A percentile compares a stretch with the other conserved stretches of the same genome.
phyloP scores from a whole-genome alignment of 2,888 invertebrate species.

The Pandemis heparana region DNA sequence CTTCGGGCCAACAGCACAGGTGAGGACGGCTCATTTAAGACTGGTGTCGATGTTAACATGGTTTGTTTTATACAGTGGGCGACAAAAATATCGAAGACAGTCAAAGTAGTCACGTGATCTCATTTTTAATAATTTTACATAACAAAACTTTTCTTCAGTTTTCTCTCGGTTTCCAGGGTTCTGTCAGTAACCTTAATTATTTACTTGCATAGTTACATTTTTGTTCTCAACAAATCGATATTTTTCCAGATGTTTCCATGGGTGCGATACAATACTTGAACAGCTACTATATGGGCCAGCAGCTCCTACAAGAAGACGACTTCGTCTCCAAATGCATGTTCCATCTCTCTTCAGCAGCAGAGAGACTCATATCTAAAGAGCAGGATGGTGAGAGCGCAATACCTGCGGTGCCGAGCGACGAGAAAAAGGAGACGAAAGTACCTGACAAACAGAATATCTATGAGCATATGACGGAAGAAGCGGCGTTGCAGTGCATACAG shows the following conservation, averaged over 20 bases:
- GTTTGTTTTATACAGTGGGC: neutral
- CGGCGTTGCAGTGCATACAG: slow-evolving; percentile 95
- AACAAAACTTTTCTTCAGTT: no score
- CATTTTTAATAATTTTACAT: no score
- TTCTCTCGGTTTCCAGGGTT: no score
- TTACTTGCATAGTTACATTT: neutral
- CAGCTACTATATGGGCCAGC: slow-evolving; percentile 97
- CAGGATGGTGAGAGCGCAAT: slow-evolving; percentile 61
- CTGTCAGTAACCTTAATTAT: no score
- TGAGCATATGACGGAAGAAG: slow-evolving; percentile 88
- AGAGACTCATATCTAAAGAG: slow-evolving; percentile 85
- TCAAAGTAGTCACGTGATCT: no score
- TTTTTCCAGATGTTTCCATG: slow-evolving; percentile 92
- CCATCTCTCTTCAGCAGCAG: slow-evolving; percentile 93
- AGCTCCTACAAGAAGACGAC: slow-evolving; percentile 95
- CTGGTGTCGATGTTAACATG: neutral
- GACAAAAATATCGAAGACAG: no score
- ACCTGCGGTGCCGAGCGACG: slow-evolving; percentile 53
- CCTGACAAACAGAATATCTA: slow-evolving; percentile 78
- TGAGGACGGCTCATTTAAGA: slow-evolving; percentile 53
- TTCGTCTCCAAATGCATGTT: slow-evolving; percentile 98
- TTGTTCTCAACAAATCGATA: neutral
- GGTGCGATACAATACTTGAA: slow-evolving; percentile 98
- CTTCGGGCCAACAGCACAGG: slow-evolving; percentile 94
- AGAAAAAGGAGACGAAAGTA: slow-evolving; percentile 62